Conservation (phyloP, 2,113 vertebrate species). For the Calypte anna region DNA sequence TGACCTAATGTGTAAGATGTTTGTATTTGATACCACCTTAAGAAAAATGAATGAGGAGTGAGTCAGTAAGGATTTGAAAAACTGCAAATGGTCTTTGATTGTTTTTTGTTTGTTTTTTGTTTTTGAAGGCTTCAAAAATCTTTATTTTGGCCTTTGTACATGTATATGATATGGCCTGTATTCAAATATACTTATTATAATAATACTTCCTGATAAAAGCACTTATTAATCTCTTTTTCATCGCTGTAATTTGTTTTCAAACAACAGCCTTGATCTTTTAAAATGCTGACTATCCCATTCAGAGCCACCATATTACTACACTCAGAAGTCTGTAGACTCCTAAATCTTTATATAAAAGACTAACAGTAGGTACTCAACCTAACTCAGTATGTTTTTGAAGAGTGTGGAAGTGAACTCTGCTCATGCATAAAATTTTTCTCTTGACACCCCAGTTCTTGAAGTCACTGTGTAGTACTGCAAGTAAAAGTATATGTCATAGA, state of each 20-base stretch:
- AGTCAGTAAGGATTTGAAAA: not conserved
- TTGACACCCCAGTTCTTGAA: not conserved
- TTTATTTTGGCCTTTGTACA: not conserved
- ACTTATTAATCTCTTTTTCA: not conserved
- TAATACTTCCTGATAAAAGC: not conserved
- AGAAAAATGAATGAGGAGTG: not conserved
- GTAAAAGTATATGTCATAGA: not conserved
- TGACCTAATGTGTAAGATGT: not conserved
- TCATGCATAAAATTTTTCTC: not conserved
- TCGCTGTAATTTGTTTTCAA: not conserved
- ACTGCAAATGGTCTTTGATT: not conserved
- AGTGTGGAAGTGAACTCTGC: not conserved
- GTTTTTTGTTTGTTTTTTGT: not conserved
- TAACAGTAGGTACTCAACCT: not conserved
- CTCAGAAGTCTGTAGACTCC: not conserved
- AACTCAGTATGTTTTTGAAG: not conserved
- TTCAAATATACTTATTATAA: not conserved
- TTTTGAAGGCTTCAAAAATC: not conserved
- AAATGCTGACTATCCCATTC: not conserved
- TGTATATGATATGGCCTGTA: not conserved
- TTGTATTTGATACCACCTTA: not conserved
- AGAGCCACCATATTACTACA: not conserved
- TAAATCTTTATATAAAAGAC: not conserved
- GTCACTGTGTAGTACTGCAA: not conserved
- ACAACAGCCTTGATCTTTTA: not conserved